These are phyloP conservation scores for Panagrolaimus sp. DNA, from an alignment of 1,140 invertebrate species.

Conservation along the genomic window DNA sequence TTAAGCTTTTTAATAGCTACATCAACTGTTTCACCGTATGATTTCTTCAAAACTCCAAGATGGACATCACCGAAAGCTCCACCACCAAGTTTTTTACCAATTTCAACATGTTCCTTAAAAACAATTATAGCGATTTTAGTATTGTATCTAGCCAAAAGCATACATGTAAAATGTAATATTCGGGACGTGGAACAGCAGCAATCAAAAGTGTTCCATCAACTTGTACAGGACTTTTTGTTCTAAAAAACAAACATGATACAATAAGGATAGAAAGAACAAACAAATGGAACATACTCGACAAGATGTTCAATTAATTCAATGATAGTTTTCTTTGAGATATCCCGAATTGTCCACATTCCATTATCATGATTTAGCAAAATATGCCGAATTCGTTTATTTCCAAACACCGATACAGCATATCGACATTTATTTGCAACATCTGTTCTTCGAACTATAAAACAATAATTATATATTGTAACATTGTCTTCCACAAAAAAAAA, in stretches of 20 bases:
- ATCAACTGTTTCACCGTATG: slow-evolving; percentile 65
- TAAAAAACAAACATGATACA: no score
- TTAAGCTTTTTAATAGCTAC: slow-evolving; percentile 95
- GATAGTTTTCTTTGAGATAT: slow-evolving; percentile 26
- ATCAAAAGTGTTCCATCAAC: slow-evolving; percentile 23
- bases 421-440: slow-evolving; percentile 21
- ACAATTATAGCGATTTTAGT: no score
- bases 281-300: slow-evolving; percentile 5
- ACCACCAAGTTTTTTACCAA: slow-evolving; percentile 26
- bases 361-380: slow-evolving; percentile 67
- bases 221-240: slow-evolving; percentile 23
- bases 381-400: slow-evolving; percentile 47
- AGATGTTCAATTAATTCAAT: slow-evolving; percentile 19
- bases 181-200: slow-evolving; percentile 28
- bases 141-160: neutral
- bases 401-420: slow-evolving; percentile 29
- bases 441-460: slow-evolving; percentile 32
- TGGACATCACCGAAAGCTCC: slow-evolving; percentile 91
- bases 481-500: no score
- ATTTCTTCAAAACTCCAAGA: slow-evolving; percentile 76
- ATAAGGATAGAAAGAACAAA: no score
- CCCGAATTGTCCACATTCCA: slow-evolving; percentile 18
- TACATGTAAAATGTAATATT: slow-evolving; percentile 34
- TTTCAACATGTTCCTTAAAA: slow-evolving; percentile 12
- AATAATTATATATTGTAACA: no score